Evolutionary conservation across 2,888 invertebrate species (phyloP).

Genomic region (Tiliacea citrago): DNA sequence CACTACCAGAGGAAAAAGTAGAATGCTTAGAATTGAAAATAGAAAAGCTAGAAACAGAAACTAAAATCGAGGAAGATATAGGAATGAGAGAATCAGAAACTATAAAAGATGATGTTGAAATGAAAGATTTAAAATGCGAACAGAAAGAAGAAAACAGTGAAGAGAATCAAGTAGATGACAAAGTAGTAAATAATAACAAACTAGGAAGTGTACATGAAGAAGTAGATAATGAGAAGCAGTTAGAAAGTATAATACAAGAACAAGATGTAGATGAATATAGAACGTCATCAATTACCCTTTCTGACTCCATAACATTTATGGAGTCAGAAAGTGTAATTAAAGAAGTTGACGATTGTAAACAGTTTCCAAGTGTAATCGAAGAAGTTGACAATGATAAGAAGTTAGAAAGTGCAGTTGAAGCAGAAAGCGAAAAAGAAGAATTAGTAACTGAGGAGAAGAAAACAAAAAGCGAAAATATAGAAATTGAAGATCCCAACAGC

Average conservation of each 20-base stretch:
- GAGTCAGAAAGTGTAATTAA: not conserved
- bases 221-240: not conserved
- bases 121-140: conserved; percentile 27
- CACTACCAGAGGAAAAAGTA: conserved; percentile 33
- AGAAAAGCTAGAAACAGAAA: conserved; percentile 11
- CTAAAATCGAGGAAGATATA: conserved; percentile 10
- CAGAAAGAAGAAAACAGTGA: not conserved
- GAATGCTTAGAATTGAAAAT: conserved; percentile 17
- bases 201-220: not conserved
- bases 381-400: not conserved
- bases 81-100: conserved; percentile 16
- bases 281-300: not conserved
- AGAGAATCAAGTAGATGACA: not conserved
- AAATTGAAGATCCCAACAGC: conserved; percentile 26
- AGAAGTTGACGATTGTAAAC: not conserved
- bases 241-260: conserved; percentile 2
- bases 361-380: not conserved
- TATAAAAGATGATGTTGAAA: conserved; percentile 25
- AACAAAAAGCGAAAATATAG: not conserved
- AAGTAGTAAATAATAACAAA: conserved; percentile 1
- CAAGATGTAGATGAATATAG: not conserved
- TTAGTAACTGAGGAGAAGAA: not conserved
- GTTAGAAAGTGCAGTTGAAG: not conserved
- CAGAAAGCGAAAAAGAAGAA: not conserved
- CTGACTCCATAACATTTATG: not conserved